Evolutionary conservation across 2,113 vertebrate species (phyloP).

Genomic region (Pteronura brasiliensis): DNA sequence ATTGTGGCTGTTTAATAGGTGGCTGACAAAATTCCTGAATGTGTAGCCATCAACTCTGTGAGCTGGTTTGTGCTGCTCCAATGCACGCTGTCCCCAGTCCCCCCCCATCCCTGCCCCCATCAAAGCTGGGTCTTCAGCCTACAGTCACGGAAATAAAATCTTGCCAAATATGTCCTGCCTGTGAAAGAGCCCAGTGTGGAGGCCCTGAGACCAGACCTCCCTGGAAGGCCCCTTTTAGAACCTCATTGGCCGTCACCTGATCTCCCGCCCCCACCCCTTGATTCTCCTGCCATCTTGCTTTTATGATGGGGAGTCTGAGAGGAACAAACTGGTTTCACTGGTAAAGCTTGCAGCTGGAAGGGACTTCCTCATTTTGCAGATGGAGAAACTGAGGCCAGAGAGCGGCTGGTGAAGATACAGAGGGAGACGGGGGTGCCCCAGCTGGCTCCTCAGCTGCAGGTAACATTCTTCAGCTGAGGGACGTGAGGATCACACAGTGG

Average conservation of each 20-base stretch:
- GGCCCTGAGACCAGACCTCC: neutral
- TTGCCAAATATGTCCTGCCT: neutral
- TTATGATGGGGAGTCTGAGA: neutral
- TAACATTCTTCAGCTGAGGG: neutral
- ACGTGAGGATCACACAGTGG: neutral
- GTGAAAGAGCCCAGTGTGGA: neutral
- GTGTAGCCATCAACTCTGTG: neutral
- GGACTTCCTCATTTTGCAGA: neutral
- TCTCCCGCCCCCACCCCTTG: neutral
- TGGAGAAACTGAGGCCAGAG: neutral
- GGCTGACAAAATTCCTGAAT: neutral
- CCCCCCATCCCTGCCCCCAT: neutral
- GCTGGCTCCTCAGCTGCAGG: neutral
- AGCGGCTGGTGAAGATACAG: neutral
- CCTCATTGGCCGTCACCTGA: neutral
- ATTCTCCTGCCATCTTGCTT: neutral
- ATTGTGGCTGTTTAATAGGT: neutral
- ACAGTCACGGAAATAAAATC: neutral
- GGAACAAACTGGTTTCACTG: neutral
- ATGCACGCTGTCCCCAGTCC: neutral
- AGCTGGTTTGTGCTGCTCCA: neutral
- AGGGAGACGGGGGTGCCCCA: neutral
- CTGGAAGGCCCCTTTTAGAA: neutral
- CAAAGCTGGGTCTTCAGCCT: neutral
- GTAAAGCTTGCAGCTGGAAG: neutral